Conservation (phyloP, 2,113 vertebrate species). For the Chaetorhynchus papuensis region DNA sequence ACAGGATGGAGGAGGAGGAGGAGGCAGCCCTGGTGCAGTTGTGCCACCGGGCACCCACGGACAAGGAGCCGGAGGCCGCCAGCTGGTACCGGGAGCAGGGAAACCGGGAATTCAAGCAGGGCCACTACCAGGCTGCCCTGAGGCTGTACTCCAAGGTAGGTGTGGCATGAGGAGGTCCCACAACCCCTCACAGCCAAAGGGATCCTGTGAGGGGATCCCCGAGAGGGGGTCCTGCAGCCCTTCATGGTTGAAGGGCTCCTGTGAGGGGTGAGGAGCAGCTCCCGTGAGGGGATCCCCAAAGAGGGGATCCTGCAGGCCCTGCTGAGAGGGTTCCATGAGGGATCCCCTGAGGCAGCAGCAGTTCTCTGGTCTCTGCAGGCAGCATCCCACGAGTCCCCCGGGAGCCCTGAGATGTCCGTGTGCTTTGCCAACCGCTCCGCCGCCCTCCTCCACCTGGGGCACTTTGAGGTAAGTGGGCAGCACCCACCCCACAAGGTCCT, state of each 20-base stretch:
- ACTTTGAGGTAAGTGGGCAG: slow-evolving; percentile 70
- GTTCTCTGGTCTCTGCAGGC: slow-evolving; percentile 72
- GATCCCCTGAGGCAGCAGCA: not conserved
- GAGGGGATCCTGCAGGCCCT: not conserved
- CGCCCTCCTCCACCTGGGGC: slow-evolving; percentile 80
- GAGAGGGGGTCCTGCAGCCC: not conserved
- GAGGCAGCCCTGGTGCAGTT: slow-evolving; percentile 63
- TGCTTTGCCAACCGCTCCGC: slow-evolving; percentile 94
- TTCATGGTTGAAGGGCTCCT: not conserved
- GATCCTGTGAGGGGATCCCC: not conserved
- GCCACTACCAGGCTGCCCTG: slow-evolving; percentile 72
- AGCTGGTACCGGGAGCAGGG: slow-evolving; percentile 79
- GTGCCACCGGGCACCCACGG: slow-evolving; percentile 37
- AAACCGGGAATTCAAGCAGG: slow-evolving; percentile 79
- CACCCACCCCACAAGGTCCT: not conserved
- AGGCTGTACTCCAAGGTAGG: slow-evolving; percentile 86
- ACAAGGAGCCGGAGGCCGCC: slow-evolving; percentile 73
- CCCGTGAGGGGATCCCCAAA: rapidly evolving
- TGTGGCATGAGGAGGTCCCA: not conserved
- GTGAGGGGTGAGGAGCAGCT: not conserved
- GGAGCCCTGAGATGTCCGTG: slow-evolving; percentile 78
- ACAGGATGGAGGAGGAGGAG: slow-evolving; percentile 59
- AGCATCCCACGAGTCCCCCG: slow-evolving; percentile 69
- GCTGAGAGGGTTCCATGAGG: not conserved
- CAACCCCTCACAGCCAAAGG: not conserved